Conservation (phyloP, 2,888 invertebrate species). For the Buathra laborator region DNA sequence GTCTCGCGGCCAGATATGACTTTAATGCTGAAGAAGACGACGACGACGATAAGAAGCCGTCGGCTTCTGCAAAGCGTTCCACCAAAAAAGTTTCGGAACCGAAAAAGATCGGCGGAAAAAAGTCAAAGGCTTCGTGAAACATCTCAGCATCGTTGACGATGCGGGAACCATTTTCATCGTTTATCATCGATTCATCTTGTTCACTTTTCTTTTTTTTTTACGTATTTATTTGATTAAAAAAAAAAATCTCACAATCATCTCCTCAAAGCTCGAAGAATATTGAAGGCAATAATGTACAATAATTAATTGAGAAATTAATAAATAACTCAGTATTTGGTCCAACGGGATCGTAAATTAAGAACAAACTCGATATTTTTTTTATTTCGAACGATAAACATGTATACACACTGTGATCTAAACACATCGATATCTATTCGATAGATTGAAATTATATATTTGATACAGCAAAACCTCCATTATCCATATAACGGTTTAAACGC, state of each 20-base stretch:
- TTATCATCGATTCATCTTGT: neutral
- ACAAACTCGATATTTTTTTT: slow-evolving; percentile 6
- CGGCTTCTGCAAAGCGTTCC: slow-evolving; percentile 33
- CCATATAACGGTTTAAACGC: too few relatives aligned
- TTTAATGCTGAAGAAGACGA: slow-evolving; percentile 85
- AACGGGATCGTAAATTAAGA: neutral
- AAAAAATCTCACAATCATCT: neutral
- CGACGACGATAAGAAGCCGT: slow-evolving; percentile 72
- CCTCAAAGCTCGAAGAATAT: neutral
- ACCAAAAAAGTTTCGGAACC: slow-evolving; percentile 28
- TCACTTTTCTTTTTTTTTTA: slow-evolving; percentile 5
- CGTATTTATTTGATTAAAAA: slow-evolving; percentile 43
- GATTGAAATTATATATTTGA: slow-evolving; percentile 2
- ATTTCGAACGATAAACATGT: slow-evolving; percentile 50
- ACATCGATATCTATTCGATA: slow-evolving; percentile 25
- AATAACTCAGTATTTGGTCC: slow-evolving; percentile 18
- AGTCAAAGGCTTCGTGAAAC: slow-evolving; percentile 47
- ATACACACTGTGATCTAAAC: slow-evolving; percentile 44
- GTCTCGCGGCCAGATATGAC: slow-evolving; percentile 91
- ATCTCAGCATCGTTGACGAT: slow-evolving; percentile 16
- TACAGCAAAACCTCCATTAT: too few relatives aligned
- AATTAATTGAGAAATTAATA: slow-evolving; percentile 11
- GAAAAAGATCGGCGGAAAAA: slow-evolving; percentile 55
- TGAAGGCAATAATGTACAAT: slow-evolving; percentile 15
- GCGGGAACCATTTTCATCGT: neutral